A percentile compares a stretch with the other conserved stretches of the same genome.
These are phyloP conservation scores for Drosophila oshimai DNA, from an alignment of 1,140 invertebrate genomes.

Conservation along the genomic window DNA sequence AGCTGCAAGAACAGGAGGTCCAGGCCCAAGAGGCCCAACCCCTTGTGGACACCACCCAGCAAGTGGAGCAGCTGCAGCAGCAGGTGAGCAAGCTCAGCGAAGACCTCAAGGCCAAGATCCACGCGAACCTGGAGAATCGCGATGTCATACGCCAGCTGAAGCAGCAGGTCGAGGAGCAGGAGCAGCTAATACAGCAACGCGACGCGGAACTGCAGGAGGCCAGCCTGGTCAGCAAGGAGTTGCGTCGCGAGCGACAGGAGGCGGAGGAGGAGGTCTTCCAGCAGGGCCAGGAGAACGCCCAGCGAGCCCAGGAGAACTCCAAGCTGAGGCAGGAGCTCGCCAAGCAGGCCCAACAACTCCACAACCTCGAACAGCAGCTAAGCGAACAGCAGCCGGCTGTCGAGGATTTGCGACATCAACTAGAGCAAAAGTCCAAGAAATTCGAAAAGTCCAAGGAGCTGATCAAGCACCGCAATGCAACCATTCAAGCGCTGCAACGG, in stretches of 20 bases:
- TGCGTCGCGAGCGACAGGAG: slow-evolving; percentile 37
- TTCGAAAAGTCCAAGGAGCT: slow-evolving; percentile 81
- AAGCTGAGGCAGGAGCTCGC: slow-evolving; percentile 28
- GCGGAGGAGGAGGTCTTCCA: slow-evolving; percentile 19
- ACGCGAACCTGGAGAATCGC: slow-evolving; percentile 10
- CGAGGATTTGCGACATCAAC: slow-evolving; percentile 54
- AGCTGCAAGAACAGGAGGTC: neutral
- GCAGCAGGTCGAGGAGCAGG: slow-evolving; percentile 29
- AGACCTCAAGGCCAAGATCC: slow-evolving; percentile 28
- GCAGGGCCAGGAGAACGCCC: slow-evolving; percentile 18
- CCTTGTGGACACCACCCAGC: neutral
- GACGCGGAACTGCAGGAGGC: slow-evolving; percentile 41
- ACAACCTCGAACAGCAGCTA: neutral
- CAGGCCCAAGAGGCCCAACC: neutral
- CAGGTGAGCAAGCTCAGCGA: slow-evolving; percentile 14
- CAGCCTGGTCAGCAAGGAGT: slow-evolving; percentile 38
- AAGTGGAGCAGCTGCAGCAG: slow-evolving; percentile 18
- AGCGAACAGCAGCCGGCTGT: slow-evolving; percentile 1
- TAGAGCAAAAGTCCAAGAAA: slow-evolving; percentile 63
- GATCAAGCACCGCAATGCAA: slow-evolving; percentile 69
- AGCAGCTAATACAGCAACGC: slow-evolving; percentile 15
- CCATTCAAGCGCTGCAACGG: slow-evolving; percentile 73
- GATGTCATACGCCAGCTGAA: slow-evolving; percentile 9
- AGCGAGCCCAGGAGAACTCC: slow-evolving; percentile 10
- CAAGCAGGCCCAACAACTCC: neutral